Base-by-base conservation (phyloP, 2,888 invertebrate species). In the Tinea trinotella region DNA sequence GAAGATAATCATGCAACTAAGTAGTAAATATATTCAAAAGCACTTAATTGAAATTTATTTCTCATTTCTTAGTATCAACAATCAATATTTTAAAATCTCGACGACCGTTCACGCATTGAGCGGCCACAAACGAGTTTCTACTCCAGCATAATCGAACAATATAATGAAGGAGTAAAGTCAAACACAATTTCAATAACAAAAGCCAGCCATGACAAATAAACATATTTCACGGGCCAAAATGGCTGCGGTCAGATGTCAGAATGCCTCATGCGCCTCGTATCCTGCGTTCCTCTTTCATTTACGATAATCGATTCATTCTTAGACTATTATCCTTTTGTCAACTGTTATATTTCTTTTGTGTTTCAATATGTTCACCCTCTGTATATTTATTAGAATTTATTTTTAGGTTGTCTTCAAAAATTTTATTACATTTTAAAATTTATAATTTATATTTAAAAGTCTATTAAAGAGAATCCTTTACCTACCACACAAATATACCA, bases 101-200 rank as follows among this genome's bases (percentile, higher is more conserved):
- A 65, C 69, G 69, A 73, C 30, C 30, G 30, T 30, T 30, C 30
- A 30, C 3, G 81, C 75, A 78, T 82, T 79, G 75, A 75, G 64
- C 68, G 65, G 72, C 73, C 71, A 82, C 77, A 82, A 83, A 84
- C 85, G 74, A 74, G 84, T 83, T 53, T 84, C 71, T 70, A 71
- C 68, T 67, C 63, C 66, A 74, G 77, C 75, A 83, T 81, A 83
- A 81, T 80, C 83, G 80, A 80, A 85, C 81, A 85, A 84, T 83
- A 82, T 84, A 81, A 82, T 82, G 81, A 80, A 83, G 81, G 83
- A 82, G 83, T 81, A 74, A 83, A 84, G 81, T 81, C 82, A 85
- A 85, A 85, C 82, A 84, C 74, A 74, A 85, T 85, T 85, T 84
- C 78, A 84, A 85, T 85, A 83, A 85, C 85, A 85, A 84, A 84